phyloP scores from a whole-genome alignment of 2,113 vertebrate species.

The Amblyornis subalaris region DNA sequence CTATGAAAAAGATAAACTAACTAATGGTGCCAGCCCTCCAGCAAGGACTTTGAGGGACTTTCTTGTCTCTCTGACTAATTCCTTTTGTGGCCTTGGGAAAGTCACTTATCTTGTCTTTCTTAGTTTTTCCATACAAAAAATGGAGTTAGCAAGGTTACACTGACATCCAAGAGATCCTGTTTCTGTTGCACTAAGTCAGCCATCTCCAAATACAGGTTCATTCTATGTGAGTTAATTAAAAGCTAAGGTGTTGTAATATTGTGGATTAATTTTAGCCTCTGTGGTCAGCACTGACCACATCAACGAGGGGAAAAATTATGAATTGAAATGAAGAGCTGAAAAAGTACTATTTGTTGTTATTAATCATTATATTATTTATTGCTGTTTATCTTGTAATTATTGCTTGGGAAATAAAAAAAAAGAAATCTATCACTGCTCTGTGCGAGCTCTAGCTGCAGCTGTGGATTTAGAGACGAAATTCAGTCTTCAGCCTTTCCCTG shows the following conservation, averaged over 20 bases:
- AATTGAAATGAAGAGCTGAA: conserved; percentile 4
- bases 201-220: neutral
- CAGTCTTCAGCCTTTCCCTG: conserved; percentile 70
- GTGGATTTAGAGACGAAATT: conserved; percentile 68
- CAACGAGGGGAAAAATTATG: neutral
- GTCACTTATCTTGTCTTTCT: conserved; percentile 49
- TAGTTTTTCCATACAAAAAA: conserved; percentile 9
- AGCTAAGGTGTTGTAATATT: neutral
- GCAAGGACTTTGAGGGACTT: conserved; percentile 39
- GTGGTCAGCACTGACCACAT: neutral
- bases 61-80: conserved; percentile 39
- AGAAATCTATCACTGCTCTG: conserved; percentile 55
- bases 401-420: conserved; percentile 13
- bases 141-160: neutral
- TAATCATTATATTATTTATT: conserved; percentile 61
- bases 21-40: conserved; percentile 8
- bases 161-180: neutral
- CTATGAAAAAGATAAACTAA: conserved; percentile 41
- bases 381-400: conserved; percentile 65
- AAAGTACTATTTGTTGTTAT: conserved; percentile 29
- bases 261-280: conserved; percentile 3
- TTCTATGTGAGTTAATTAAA: neutral
- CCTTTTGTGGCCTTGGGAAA: conserved; percentile 47
- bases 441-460: conserved; percentile 49
- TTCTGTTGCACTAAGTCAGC: neutral